phyloP scores from a whole-genome alignment of 2,888 invertebrate genomes.

The Hirtodrosophila confusa region DNA sequence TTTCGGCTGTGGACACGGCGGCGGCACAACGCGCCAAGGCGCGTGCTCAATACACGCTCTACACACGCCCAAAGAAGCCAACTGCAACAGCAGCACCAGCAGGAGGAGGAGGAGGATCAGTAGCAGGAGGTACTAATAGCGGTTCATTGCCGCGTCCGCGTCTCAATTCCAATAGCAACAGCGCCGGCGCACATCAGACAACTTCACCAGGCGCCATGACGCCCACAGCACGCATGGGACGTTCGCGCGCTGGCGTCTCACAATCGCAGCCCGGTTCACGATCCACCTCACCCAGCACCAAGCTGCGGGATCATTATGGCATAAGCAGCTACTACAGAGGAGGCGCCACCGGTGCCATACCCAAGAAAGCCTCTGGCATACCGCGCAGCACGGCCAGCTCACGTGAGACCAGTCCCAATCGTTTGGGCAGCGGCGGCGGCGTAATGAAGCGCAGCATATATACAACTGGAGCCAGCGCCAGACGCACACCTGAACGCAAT shows the following conservation, averaged over 20 bases:
- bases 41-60: conserved; percentile 91
- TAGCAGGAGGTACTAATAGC: conserved; percentile 48
- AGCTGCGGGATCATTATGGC: conserved; percentile 88
- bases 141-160: conserved; percentile 80
- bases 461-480: conserved; percentile 61
- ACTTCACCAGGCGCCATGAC: conserved; percentile 76
- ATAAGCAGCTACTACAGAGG: conserved; percentile 73
- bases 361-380: conserved; percentile 89
- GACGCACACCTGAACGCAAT: conserved; percentile 85
- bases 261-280: conserved; percentile 98
- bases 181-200: conserved; percentile 27
- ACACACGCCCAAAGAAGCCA: conserved; percentile 88
- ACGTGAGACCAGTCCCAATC: conserved; percentile 88
- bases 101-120: conserved; percentile 15
- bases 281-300: conserved; percentile 96
- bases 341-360: conserved; percentile 85
- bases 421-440: conserved; percentile 83
- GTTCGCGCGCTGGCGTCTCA: conserved; percentile 89
- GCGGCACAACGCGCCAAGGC: conserved; percentile 95
- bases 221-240: conserved; percentile 83
- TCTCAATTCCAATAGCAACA: conserved; percentile 58
- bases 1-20: conserved; percentile 96
- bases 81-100: conserved; percentile 38
- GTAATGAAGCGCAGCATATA: conserved; percentile 83
- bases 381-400: conserved; percentile 89